Evolutionary conservation across 2,797 vertebrate species (phyloP), one percentile per base, ranked within the genome.

Genomic region (Anomalospiza imberbis): DNA sequence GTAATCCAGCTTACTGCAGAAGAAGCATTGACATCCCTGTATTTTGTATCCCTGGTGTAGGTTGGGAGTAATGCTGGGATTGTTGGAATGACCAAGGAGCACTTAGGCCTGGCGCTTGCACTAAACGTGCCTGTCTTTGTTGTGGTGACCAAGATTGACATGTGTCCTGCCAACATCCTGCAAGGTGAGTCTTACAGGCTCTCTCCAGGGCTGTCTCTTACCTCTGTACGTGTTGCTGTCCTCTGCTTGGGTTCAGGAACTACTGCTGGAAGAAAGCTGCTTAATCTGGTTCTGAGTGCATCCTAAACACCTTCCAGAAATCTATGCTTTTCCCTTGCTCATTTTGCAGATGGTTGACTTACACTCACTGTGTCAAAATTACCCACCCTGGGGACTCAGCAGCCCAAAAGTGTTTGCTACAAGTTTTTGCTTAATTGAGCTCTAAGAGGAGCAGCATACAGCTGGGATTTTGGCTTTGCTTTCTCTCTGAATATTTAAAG

Each of bases 41-140:
- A 6, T 93, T 88, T 87, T 95, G 18, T 96, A 51, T 96, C 34
- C n/a, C 72, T 89, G 92, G 32, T 94, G 22, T 97, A 99, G 99
- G 99, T 99, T 96, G 99, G 99, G 96, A 99, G 99, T 94, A 99
- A 99, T 2, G 99, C 99, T 83, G 99, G 99, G 54, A 99, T 99
- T 34, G 99, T 99, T 66, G 99, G 99, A 53, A 99, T 99, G 99
- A 99, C 99, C 92, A 99, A 99, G 97, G 99, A 99, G 96, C 99
- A 99, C 94, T 97, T 99, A 95, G 99, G 99, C 72, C 97, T 99
- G 97, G 99, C 99, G 0, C 95, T 99, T 92, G 99, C 99, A 29
- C 98, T 99, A 88, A 99, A 99, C 1, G 99, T 99, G 63, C 99
- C 99, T 0, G 99, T 99, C 92, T 99, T 99, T 94, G 99, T 99